phyloP scores from a whole-genome alignment of 2,888 invertebrate genomes.

The Lochmaea capreae region DNA sequence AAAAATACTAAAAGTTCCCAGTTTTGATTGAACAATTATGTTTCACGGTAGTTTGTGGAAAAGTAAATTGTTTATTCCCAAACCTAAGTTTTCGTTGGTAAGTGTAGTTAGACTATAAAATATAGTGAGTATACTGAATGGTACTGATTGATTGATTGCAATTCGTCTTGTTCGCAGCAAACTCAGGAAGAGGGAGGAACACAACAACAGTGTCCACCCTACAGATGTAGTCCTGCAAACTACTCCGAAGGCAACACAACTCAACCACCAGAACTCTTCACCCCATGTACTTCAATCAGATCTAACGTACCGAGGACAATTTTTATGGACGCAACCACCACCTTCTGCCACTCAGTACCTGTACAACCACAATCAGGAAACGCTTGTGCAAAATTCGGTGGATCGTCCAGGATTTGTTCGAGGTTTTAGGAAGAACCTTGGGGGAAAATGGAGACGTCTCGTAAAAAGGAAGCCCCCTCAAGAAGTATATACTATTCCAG shows the following conservation, averaged over 20 bases:
- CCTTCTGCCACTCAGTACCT: slow-evolving; percentile 76
- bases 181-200: slow-evolving; percentile 87
- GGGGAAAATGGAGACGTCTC: slow-evolving; percentile 86
- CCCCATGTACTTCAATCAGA: slow-evolving; percentile 67
- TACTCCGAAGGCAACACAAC: slow-evolving; percentile 63
- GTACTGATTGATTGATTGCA: no score
- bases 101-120: no score
- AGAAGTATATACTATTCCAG: slow-evolving; percentile 86
- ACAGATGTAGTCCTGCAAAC: slow-evolving; percentile 69
- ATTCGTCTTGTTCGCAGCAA: slow-evolving; percentile 93
- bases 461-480: slow-evolving; percentile 86
- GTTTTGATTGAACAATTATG: no score
- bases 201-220: slow-evolving; percentile 77
- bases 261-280: slow-evolving; percentile 53
- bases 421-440: slow-evolving; percentile 87
- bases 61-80: no score
- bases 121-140: no score
- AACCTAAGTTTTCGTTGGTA: no score
- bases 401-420: slow-evolving; percentile 82
- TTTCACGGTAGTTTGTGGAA: no score
- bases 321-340: slow-evolving; percentile 87
- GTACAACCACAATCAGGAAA: slow-evolving; percentile 85
- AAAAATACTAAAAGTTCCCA: no score
- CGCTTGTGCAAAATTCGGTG: slow-evolving; percentile 77
- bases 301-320: slow-evolving; percentile 75